A percentile compares a stretch with the other conserved stretches of the same genome.
Evolutionary conservation across 2,888 invertebrate species (phyloP).

Genomic region (Hydrotaea cyrtoneurina): DNA sequence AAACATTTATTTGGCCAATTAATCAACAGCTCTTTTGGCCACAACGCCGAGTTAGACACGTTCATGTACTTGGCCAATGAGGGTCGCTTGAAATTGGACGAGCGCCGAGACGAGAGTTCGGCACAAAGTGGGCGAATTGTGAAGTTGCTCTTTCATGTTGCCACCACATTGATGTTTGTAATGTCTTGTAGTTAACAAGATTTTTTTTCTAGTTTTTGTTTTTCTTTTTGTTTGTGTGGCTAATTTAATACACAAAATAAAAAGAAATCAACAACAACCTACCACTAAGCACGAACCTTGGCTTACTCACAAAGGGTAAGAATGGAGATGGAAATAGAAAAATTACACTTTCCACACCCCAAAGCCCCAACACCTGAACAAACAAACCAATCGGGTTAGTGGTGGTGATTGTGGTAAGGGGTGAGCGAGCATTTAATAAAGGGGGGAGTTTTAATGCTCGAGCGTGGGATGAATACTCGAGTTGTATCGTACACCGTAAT

Average conservation of each 20-base stretch:
- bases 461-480: no score
- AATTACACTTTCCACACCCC: background rate
- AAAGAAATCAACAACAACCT: background rate
- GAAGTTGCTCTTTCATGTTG: background rate
- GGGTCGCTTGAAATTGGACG: background rate
- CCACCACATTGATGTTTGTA: constrained; percentile 26
- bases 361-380: background rate
- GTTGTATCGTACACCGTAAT: no score
- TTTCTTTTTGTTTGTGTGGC: background rate
- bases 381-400: background rate
- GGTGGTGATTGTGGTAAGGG: background rate
- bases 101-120: background rate
- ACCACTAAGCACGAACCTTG: background rate
- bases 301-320: background rate
- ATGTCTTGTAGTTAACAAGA: constrained; percentile 13
- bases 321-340: background rate
- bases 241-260: no score
- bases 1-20: constrained; percentile 64
- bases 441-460: no score
- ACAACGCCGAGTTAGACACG: constrained; percentile 19
- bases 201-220: background rate
- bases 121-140: background rate
- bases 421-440: no score
- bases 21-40: constrained; percentile 54
- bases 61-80: constrained; percentile 8